Percentiles rank a stretch among this genome's conserved stretches.
These are phyloP conservation scores for Rhagoletis pomonella DNA, from an alignment of 1,140 invertebrate genomes.

Conservation along the genomic window DNA sequence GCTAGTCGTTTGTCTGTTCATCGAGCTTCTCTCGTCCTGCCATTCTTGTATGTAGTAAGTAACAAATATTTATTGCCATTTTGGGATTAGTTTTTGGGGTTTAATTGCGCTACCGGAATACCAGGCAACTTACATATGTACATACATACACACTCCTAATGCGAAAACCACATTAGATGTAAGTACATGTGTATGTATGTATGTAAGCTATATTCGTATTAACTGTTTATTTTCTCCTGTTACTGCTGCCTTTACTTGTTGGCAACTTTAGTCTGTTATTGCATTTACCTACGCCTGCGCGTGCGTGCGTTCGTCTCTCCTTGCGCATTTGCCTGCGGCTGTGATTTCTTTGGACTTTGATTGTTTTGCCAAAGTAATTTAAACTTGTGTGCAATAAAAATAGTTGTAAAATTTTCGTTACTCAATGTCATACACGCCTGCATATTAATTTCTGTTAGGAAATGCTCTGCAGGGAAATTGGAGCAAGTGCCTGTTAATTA, in stretches of 20 bases:
- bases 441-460: background rate
- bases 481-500: too few relatives aligned
- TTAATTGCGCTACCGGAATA: conserved; percentile 40
- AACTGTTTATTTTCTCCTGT: background rate
- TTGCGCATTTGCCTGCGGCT: conserved; percentile 5
- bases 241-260: background rate
- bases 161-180: background rate
- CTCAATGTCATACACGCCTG: background rate
- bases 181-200: background rate
- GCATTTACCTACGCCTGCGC: conserved; percentile 22
- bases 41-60: background rate
- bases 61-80: conserved; percentile 45
- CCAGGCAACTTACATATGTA: background rate
- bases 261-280: background rate
- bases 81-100: conserved; percentile 39
- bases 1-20: background rate
- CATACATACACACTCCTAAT: background rate
- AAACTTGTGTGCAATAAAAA: conserved; percentile 46
- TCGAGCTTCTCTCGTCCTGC: background rate
- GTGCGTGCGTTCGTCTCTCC: background rate
- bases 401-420: conserved; percentile 29
- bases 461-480: background rate
- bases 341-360: background rate
- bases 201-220: background rate
- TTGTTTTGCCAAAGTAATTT: conserved; percentile 48